These are phyloP conservation scores for Synergus japonicus DNA, from an alignment of 2,888 invertebrate genomes.

Conservation along the genomic window DNA sequence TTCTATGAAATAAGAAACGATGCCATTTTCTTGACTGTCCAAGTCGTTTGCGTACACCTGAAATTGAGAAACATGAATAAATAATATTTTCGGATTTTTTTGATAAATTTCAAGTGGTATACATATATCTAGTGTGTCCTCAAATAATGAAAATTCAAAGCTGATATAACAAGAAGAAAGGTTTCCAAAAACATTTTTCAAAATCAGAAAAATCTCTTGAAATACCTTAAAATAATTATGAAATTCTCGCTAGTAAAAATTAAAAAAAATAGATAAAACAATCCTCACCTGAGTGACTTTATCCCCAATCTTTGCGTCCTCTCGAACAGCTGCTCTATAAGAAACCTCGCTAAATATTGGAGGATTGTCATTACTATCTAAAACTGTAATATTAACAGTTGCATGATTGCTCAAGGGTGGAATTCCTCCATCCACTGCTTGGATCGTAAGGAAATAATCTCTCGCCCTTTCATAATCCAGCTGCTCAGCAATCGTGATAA, in stretches of 20 bases:
- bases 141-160: conserved; percentile 49
- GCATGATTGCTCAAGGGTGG: conserved; percentile 94
- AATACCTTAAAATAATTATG: no score
- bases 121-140: no score
- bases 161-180: neutral
- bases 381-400: conserved; percentile 89
- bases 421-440: conserved; percentile 92
- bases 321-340: conserved; percentile 87
- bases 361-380: conserved; percentile 92
- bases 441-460: conserved; percentile 92
- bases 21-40: conserved; percentile 89
- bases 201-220: no score
- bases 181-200: neutral
- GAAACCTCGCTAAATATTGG: conserved; percentile 88
- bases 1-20: conserved; percentile 87
- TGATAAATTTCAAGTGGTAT: no score
- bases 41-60: conserved; percentile 89
- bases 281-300: conserved; percentile 84
- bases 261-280: neutral
- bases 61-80: conserved; percentile 48
- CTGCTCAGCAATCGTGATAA: conserved; percentile 86
- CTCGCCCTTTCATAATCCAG: conserved; percentile 93
- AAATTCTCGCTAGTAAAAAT: neutral
- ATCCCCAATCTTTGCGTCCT: conserved; percentile 87
- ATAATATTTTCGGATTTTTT: conserved; percentile 71